Conservation (phyloP, 2,888 invertebrate genomes). For the Helobdella robusta region DNA sequence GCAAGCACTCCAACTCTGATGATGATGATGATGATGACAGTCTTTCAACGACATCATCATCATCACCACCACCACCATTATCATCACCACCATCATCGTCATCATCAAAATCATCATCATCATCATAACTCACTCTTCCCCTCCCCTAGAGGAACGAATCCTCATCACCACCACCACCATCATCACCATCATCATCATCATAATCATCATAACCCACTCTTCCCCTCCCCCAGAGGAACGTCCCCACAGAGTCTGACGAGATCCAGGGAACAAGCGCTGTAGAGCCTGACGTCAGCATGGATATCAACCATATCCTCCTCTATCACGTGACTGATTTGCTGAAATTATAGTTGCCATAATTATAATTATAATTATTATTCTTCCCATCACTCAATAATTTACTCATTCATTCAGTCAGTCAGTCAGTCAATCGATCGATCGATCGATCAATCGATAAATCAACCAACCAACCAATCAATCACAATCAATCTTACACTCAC, state of each 20-base stretch:
- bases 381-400: neutral
- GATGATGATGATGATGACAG: no score
- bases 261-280: constrained; percentile 77
- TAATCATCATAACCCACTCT: constrained; percentile 53
- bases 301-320: constrained; percentile 80
- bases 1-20: constrained; percentile 48
- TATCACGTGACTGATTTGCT: constrained; percentile 77
- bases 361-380: neutral
- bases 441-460: no score
- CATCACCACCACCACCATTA: no score
- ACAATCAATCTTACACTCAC: no score
- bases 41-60: no score
- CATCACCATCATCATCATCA: neutral
- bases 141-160: neutral
- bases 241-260: constrained; percentile 50
- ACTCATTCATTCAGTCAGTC: no score
- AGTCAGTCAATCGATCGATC: no score
- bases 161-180: neutral
- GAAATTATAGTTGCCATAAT: constrained; percentile 53
- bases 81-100: neutral
- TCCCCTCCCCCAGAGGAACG: constrained; percentile 75
- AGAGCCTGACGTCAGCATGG: constrained; percentile 81
- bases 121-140: neutral
- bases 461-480: no score
- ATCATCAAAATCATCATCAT: neutral